Base-by-base conservation (phyloP, 1,140 invertebrate genomes). In the Portunus trituberculatus region DNA sequence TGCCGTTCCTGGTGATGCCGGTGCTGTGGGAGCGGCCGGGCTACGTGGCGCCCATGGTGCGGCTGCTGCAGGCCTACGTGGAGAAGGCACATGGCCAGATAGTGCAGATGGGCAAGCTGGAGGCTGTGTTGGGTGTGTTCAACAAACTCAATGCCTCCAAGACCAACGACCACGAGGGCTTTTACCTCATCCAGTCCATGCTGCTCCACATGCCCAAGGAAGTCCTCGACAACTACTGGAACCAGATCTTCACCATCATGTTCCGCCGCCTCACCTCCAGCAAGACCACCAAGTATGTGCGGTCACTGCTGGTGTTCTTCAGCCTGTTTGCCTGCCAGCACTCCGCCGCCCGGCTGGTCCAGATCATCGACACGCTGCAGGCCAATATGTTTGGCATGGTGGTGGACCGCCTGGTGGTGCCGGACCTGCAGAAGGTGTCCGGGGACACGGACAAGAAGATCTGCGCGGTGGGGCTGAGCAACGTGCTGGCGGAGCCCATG, bases 101-200 rank as follows among this genome's bases (percentile, higher is more conserved):
- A 94, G 97, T 98, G n/a, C 97, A 97, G 0, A 97, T 97, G 76
- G 98, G 98, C 6, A 98, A 98, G 97, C 97, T 98, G 97, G 98
- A 96, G 86, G 98, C 98, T 67, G 97, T 99, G 95, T 97, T 99
- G 14, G 99, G 99, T 31, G 98, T 99, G 28, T 99, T 99, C 97
- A 99, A 99, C 97, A 99, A 99, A 97, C 97, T 99, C 95, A 99
- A 99, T 96, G 98, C 99, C 4, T 99, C 99, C 0, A 99, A 99
- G 97, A 97, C 98, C 0, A 99, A 99, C 96, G 99, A 99, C 97
- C 99, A 99, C 96, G 99, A 99, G 97, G 99, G 99, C 45, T 99
- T 99, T 97, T 98, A 98, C 96, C 97, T 99, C 0, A 97, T 99
- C 39, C 98, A 99, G 97, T 98, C 97, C 91, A 98, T 99, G 91